These are phyloP conservation scores for Pseudochromis fuscus DNA, from an alignment of 2,797 vertebrate genomes.

Conservation along the genomic window DNA sequence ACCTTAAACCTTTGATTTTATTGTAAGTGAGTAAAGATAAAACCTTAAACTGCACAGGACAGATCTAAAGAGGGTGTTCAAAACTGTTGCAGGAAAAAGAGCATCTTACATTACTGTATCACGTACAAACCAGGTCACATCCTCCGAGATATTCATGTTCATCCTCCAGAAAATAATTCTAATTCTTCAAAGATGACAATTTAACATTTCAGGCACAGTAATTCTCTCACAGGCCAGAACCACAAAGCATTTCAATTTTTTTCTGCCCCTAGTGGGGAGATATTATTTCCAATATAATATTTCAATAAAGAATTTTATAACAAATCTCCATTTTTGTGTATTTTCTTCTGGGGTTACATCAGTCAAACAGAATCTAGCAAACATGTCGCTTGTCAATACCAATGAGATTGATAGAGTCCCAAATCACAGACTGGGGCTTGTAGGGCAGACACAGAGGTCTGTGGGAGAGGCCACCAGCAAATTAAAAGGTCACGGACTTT, in stretches of 20 bases:
- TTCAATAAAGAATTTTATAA: slow-evolving; percentile 37
- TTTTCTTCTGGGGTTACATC: slow-evolving; percentile 42
- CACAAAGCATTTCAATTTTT: slow-evolving; percentile 61
- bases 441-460: slow-evolving; percentile 53
- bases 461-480: slow-evolving; percentile 81
- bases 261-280: slow-evolving; percentile 21
- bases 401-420: slow-evolving; percentile 56
- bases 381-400: slow-evolving; percentile 59
- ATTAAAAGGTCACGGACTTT: slow-evolving; percentile 74
- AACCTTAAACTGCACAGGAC: slow-evolving; percentile 2
- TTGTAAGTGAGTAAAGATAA: slow-evolving; percentile 2
- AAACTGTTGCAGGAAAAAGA: slow-evolving; percentile 45
- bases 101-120: slow-evolving; percentile 43
- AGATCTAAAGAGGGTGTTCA: slow-evolving; percentile 26
- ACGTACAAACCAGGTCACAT: slow-evolving; percentile 51
- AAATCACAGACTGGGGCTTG: slow-evolving; percentile 51
- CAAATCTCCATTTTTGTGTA: slow-evolving; percentile 29
- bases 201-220: slow-evolving; percentile 47
- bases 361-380: slow-evolving; percentile 41
- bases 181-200: slow-evolving; percentile 63
- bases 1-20: slow-evolving; percentile 22
- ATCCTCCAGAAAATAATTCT: slow-evolving; percentile 57
- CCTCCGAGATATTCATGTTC: slow-evolving; percentile 54
- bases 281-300: slow-evolving; percentile 22
- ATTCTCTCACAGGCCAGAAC: slow-evolving; percentile 50